A percentile compares a stretch with the other conserved stretches of the same genome.
These are phyloP conservation scores for Vanessa atalanta DNA, from an alignment of 1,140 invertebrate species.

Conservation along the genomic window DNA sequence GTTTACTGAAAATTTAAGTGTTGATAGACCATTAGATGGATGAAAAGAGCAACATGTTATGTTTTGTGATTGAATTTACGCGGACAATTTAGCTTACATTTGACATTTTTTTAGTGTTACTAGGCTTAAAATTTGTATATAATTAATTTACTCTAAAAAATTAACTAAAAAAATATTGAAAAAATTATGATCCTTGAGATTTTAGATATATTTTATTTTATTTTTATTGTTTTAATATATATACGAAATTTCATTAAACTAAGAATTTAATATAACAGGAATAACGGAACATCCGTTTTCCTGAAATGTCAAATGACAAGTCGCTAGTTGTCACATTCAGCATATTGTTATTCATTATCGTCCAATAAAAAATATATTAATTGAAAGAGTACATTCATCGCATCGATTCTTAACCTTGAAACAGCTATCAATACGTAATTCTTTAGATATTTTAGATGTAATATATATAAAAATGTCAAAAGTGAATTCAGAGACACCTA, in stretches of 20 bases:
- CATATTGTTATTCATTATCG: conserved; percentile 47
- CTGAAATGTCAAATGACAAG: conserved; percentile 31
- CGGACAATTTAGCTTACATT: too few species aligned
- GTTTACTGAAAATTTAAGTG: not conserved
- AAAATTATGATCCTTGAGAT: too few species aligned
- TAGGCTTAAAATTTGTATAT: too few species aligned
- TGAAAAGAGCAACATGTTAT: too few species aligned
- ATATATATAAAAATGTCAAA: conserved; percentile 57
- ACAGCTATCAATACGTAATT: conserved; percentile 21
- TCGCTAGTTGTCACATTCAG: conserved; percentile 43
- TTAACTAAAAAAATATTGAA: too few species aligned
- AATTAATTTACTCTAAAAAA: too few species aligned
- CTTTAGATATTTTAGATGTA: conserved; percentile 22
- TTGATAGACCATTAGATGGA: not conserved
- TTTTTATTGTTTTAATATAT: not conserved
- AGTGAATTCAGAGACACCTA: conserved; percentile 50
- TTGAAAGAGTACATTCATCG: conserved; percentile 43
- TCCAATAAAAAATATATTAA: conserved; percentile 44
- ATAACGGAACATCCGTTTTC: not conserved
- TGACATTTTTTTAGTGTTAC: too few species aligned
- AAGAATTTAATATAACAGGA: not conserved
- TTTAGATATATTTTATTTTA: too few species aligned
- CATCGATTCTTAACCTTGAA: conserved; percentile 40
- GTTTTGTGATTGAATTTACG: too few species aligned
- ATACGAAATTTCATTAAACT: not conserved